phyloP scores from a whole-genome alignment of 2,797 vertebrate genomes.

The Sebastolobus altivelis region DNA sequence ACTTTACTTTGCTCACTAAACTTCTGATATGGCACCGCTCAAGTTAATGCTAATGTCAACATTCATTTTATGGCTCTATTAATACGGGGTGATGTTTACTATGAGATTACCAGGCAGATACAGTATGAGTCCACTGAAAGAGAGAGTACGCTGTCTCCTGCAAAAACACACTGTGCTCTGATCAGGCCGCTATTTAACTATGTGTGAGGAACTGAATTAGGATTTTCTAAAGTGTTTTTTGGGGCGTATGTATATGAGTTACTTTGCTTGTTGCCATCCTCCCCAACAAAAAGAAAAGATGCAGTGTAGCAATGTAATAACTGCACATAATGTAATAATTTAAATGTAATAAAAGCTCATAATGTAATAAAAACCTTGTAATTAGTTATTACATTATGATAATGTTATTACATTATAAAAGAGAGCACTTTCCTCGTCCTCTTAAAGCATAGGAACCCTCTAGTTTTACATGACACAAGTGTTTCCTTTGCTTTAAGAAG shows the following conservation, averaged over 20 bases:
- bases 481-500: too few species aligned
- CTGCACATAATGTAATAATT: too few species aligned
- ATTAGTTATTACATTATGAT: too few species aligned
- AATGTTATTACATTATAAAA: too few species aligned
- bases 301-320: not conserved
- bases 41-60: conserved; percentile 12
- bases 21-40: not conserved
- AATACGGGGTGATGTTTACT: conserved; percentile 11
- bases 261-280: not conserved
- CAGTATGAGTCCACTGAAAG: not conserved
- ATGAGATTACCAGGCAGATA: conserved; percentile 5
- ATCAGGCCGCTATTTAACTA: conserved; percentile 2
- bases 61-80: conserved; percentile 21
- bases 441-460: too few species aligned
- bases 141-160: not conserved
- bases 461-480: too few species aligned
- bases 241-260: not conserved
- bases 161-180: conserved; percentile 7
- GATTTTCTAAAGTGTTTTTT: not conserved
- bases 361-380: too few species aligned
- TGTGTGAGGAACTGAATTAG: not conserved
- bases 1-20: not conserved
- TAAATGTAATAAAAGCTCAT: too few species aligned
- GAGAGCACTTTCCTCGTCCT: too few species aligned
- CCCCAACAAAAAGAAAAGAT: not conserved